These are phyloP conservation scores for Unio delphinus DNA, from an alignment of 2,888 invertebrate species.

Conservation along the genomic window DNA sequence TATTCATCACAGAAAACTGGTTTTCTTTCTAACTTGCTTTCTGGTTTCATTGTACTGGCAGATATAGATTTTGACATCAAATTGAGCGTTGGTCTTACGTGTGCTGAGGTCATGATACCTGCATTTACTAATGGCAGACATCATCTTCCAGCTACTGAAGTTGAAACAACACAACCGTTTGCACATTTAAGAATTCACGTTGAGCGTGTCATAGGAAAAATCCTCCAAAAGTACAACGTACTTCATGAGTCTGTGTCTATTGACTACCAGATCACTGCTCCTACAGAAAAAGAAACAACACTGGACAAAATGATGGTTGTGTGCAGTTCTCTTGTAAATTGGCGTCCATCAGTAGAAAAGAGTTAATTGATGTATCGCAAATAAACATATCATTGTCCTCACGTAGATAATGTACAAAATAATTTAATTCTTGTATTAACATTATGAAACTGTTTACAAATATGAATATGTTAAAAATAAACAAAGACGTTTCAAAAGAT, in stretches of 20 bases:
- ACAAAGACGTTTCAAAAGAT: too few relatives aligned
- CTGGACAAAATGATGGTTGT: slow-evolving; percentile 30
- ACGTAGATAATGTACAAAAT: too few relatives aligned
- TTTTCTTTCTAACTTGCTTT: slow-evolving; percentile 23
- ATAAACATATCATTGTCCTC: too few relatives aligned
- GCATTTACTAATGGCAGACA: slow-evolving; percentile 32
- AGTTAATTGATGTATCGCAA: neutral
- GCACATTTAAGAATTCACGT: slow-evolving; percentile 36
- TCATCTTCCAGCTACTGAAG: slow-evolving; percentile 27
- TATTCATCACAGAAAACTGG: slow-evolving; percentile 42
- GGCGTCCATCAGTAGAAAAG: slow-evolving; percentile 3
- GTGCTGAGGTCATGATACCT: slow-evolving; percentile 34
- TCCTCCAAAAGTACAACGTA: slow-evolving; percentile 30
- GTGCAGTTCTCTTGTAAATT: slow-evolving; percentile 17
- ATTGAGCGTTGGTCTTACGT: slow-evolving; percentile 25
- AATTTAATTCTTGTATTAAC: too few relatives aligned
- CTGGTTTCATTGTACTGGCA: slow-evolving; percentile 36
- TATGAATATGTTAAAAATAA: too few relatives aligned
- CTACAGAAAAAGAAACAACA: slow-evolving; percentile 13
- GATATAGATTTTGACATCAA: slow-evolving; percentile 37
- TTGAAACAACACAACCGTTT: slow-evolving; percentile 30
- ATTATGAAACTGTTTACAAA: too few relatives aligned
- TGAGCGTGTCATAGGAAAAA: slow-evolving; percentile 34
- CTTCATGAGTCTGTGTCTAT: slow-evolving; percentile 23
- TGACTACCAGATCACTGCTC: slow-evolving; percentile 12